Base-by-base conservation (phyloP, 2,113 vertebrate species). In the Dissostichus mawsoni region DNA sequence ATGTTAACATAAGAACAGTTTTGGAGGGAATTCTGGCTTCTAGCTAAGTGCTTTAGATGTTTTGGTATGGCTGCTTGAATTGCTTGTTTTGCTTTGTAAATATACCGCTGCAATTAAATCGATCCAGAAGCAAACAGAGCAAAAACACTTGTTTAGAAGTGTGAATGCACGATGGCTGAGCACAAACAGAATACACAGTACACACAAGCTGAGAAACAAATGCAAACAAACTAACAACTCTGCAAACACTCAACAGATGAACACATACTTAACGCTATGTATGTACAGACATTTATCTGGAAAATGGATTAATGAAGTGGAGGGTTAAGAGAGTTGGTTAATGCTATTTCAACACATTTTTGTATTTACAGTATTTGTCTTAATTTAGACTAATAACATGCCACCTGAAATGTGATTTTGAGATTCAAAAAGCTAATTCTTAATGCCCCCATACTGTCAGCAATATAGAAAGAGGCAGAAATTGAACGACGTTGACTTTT, bases 21-120 rank as follows among this genome's bases (percentile, higher is more conserved):
- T 16, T 53, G 23, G 36, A 63, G 13, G 25, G 45, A 68, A 57
- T 7, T 1, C 36, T 33, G 23, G 23, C 50, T 62, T 33, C 17
- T 56, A 11, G 23, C 57, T 59, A 11, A 72, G 73, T 52, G 55
- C 63, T 74, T 64, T 2, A 52, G 29, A 1, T 53, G 80, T 48
- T 82, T 76, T 61, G 18, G 12, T 69, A 16, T 25, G 57, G 69
- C 59, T 68, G 56, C 62, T 57, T 18, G 51, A 77, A 70, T 64
- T 74, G 52, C 67, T 85, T 78, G 47, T 76, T 86, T 66, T 74
- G 45, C 77, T 89, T 78, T 69, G 65, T 74, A 85, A 89, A 86
- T 80, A 85, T 20, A 55, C 33, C 8, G 45, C 62, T 52, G 75
- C 73, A 84, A 85, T 87, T 83, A 82, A 80, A 90, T 81, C 5